These are phyloP conservation scores for Metallyticus violacea DNA, from an alignment of 2,888 invertebrate genomes.

Conservation along the genomic window DNA sequence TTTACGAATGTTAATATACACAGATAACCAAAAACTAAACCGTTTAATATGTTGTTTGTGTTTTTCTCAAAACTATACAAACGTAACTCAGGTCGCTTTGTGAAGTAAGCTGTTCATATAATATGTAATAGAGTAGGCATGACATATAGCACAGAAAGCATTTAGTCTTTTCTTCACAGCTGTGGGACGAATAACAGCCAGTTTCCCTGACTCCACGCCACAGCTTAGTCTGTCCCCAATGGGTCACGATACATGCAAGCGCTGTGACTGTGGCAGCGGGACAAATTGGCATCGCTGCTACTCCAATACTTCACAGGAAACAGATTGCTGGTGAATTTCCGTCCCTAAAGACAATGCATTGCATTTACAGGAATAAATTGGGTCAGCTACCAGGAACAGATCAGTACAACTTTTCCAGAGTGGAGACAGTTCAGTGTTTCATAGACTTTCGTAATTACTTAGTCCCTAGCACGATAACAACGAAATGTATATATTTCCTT, in stretches of 20 bases:
- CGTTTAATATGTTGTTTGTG: too few species aligned
- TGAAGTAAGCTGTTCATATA: too few species aligned
- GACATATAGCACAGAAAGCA: background rate
- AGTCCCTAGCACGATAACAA: background rate
- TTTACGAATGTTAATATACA: too few species aligned
- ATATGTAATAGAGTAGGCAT: too few species aligned
- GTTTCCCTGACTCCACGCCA: background rate
- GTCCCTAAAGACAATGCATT: background rate
- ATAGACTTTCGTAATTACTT: too few species aligned
- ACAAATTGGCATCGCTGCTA: background rate
- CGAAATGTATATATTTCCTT: too few species aligned
- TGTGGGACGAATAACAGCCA: background rate
- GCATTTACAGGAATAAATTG: background rate
- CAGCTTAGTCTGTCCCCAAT: background rate
- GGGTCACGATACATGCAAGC: background rate
- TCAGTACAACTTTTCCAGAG: too few species aligned
- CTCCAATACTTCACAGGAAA: too few species aligned
- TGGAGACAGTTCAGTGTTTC: too few species aligned
- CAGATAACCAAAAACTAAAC: too few species aligned
- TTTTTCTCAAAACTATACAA: too few species aligned
- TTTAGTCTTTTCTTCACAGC: background rate
- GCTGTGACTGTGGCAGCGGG: background rate
- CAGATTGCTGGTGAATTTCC: background rate
- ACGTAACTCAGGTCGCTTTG: too few species aligned
- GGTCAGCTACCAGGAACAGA: background rate